These are phyloP conservation scores for Chaetodon auriga DNA, from an alignment of 2,113 vertebrate species.

Conservation along the genomic window DNA sequence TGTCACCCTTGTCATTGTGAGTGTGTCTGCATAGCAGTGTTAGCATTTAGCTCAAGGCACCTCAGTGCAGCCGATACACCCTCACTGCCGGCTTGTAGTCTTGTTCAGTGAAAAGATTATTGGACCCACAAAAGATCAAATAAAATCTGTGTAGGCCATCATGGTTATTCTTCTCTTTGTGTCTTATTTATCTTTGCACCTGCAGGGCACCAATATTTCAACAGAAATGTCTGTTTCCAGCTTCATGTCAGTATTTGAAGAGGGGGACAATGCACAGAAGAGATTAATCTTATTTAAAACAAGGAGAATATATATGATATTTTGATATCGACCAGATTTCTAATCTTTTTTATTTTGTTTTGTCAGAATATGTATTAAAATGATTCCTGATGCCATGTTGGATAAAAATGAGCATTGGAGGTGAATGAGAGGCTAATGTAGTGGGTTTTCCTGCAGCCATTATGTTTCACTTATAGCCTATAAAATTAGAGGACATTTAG, in stretches of 20 bases:
- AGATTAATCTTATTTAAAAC: too few relatives aligned
- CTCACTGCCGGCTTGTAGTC: too few relatives aligned
- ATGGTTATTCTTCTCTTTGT: neutral
- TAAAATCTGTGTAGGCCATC: neutral
- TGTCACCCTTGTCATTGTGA: neutral
- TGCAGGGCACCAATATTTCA: neutral
- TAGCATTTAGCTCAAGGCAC: too few relatives aligned
- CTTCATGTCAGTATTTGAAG: too few relatives aligned
- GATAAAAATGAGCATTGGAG: neutral
- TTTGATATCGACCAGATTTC: neutral
- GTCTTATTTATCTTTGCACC: neutral
- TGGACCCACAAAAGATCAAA: neutral
- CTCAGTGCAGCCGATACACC: too few relatives aligned
- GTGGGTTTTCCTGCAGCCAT: neutral
- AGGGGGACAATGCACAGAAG: too few relatives aligned
- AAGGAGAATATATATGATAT: neutral
- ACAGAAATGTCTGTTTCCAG: neutral
- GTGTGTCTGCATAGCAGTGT: too few relatives aligned
- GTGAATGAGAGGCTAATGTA: neutral
- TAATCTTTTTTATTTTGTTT: neutral
- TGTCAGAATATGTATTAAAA: neutral
- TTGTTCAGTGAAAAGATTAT: too few relatives aligned
- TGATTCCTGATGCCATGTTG: neutral
- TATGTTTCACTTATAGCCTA: neutral
- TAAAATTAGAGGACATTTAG: neutral